These are phyloP conservation scores for Lordiphosa fenestrarum DNA, from an alignment of 2,888 invertebrate species.

Conservation along the genomic window DNA sequence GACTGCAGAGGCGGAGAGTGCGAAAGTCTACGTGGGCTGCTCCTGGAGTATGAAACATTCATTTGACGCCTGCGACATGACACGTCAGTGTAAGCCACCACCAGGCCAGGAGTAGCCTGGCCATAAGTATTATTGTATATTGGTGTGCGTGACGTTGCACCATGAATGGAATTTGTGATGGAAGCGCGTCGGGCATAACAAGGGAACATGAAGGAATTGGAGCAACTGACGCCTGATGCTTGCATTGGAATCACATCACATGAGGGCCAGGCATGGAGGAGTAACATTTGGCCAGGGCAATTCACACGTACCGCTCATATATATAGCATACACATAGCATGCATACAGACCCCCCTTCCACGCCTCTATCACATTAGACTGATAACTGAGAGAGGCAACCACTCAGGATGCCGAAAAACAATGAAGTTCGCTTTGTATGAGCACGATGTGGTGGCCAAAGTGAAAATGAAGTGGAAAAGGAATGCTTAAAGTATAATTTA, in stretches of 20 bases:
- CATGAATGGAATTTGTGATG: constrained; percentile 58
- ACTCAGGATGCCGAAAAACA: constrained; percentile 1
- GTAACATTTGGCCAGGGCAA: constrained; percentile 58
- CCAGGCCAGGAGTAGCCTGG: constrained; percentile 3
- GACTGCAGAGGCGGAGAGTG: background rate
- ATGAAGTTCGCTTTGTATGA: constrained; percentile 12
- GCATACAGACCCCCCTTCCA: constrained; percentile 12
- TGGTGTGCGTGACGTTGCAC: constrained; percentile 77
- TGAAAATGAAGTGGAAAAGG: constrained; percentile 6
- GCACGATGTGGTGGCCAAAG: background rate
- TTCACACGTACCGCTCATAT: constrained; percentile 70
- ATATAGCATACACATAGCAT: too few relatives aligned
- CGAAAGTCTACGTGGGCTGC: constrained; percentile 18
- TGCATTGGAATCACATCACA: constrained; percentile 42
- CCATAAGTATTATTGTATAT: constrained; percentile 67
- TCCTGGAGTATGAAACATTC: constrained; percentile 63
- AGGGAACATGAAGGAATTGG: constrained; percentile 19
- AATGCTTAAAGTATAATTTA: background rate
- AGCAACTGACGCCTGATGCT: constrained; percentile 28
- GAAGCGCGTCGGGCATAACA: constrained; percentile 71
- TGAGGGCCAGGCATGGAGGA: background rate
- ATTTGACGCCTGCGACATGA: constrained; percentile 69
- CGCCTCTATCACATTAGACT: constrained; percentile 22
- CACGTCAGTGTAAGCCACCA: constrained; percentile 31
- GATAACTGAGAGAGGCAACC: constrained; percentile 15